A percentile compares a stretch with the other conserved stretches of the same genome.
phyloP scores from a whole-genome alignment of 2,113 vertebrate species.

The Heterochromis multidens region DNA sequence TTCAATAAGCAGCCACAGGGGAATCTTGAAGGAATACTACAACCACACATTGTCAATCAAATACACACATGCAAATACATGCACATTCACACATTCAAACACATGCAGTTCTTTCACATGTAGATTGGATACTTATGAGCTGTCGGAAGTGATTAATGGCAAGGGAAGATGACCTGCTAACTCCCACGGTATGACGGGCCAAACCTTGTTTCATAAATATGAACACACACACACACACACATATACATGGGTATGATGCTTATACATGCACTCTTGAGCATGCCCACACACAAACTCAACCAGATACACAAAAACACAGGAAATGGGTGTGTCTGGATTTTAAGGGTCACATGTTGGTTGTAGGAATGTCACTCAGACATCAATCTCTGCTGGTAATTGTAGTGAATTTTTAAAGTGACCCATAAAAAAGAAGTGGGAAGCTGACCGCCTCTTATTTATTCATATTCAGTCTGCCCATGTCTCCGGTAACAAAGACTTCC shows the following conservation, averaged over 20 bases:
- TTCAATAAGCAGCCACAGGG: slow-evolving; percentile 40
- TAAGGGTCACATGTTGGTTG: slow-evolving; percentile 44
- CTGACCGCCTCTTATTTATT: slow-evolving; percentile 29
- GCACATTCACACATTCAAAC: slow-evolving; percentile 2
- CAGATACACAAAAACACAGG: slow-evolving; percentile 33
- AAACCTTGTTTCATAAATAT: slow-evolving; percentile 49
- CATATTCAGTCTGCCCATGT: slow-evolving; percentile 27
- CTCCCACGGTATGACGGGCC: slow-evolving; percentile 67
- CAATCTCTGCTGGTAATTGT: slow-evolving; percentile 33
- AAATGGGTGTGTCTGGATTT: slow-evolving; percentile 57
- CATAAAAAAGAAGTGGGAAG: slow-evolving; percentile 41
- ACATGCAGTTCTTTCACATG: slow-evolving; percentile 67
- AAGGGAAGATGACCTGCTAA: slow-evolving; percentile 63
- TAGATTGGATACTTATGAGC: slow-evolving; percentile 70
- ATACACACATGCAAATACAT: slow-evolving; percentile 23
- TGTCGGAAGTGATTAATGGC: slow-evolving; percentile 74
- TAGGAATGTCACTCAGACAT: slow-evolving; percentile 24
- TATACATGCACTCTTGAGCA: neutral
- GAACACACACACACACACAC: slow-evolving; percentile 27
- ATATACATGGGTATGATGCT: neutral
- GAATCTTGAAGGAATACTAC: slow-evolving; percentile 6
- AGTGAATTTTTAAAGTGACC: neutral
- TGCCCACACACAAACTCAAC: slow-evolving; percentile 15
- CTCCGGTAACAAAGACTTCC: neutral
- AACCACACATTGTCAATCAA: slow-evolving; percentile 2